Conservation (phyloP, 2,888 invertebrate species). For the Cinara cedri region DNA sequence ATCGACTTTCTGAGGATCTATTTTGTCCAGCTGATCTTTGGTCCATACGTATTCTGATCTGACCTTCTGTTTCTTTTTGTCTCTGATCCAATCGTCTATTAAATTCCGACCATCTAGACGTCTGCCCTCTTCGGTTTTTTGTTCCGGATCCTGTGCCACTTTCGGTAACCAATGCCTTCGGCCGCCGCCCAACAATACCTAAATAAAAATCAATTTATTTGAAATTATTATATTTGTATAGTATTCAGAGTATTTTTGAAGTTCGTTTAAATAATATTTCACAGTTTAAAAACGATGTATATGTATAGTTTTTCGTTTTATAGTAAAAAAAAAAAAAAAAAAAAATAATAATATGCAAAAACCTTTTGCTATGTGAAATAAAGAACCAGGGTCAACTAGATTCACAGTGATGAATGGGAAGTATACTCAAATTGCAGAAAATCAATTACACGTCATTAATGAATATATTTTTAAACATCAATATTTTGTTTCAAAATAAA, state of each 20-base stretch:
- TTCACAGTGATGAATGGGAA: no score
- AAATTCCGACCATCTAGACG: slow-evolving; percentile 78
- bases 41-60: slow-evolving; percentile 77
- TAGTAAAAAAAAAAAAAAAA: no score
- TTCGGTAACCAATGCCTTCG: slow-evolving; percentile 77
- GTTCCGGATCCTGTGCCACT: slow-evolving; percentile 74
- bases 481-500: no score
- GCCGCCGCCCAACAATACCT: slow-evolving; percentile 82
- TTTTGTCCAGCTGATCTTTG: slow-evolving; percentile 73
- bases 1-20: slow-evolving; percentile 74
- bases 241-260: background rate
- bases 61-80: slow-evolving; percentile 73
- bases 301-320: no score
- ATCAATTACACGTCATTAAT: no score
- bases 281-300: background rate
- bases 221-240: background rate
- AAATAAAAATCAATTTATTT: no score
- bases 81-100: slow-evolving; percentile 79
- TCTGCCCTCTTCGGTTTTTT: slow-evolving; percentile 73
- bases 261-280: no score
- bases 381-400: no score
- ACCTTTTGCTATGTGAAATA: no score
- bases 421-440: no score
- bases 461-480: no score
- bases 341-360: no score